phyloP scores from a whole-genome alignment of 2,888 invertebrate genomes.

The Microctonus aethiopoides region DNA sequence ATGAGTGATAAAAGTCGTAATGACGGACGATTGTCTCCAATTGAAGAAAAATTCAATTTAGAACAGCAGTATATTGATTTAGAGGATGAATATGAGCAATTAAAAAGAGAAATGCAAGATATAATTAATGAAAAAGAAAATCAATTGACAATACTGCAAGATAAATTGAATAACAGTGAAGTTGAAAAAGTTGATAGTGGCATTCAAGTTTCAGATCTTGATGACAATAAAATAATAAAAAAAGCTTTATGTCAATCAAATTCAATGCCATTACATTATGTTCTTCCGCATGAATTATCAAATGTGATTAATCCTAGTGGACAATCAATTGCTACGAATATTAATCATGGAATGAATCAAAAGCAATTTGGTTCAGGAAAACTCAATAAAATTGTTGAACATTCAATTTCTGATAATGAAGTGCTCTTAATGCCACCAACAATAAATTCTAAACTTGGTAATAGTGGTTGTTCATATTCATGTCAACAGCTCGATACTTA shows the following conservation, averaged over 20 bases:
- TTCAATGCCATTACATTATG: slow-evolving; percentile 5
- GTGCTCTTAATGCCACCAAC: slow-evolving; percentile 25
- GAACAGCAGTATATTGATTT: slow-evolving; percentile 78
- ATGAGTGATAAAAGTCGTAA: slow-evolving; percentile 65
- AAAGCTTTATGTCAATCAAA: slow-evolving; percentile 24
- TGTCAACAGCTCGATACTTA: slow-evolving; percentile 43
- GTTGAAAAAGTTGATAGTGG: slow-evolving; percentile 43
- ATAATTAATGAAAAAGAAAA: slow-evolving; percentile 71
- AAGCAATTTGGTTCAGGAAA: slow-evolving; percentile 34
- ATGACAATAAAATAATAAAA: slow-evolving; percentile 28
- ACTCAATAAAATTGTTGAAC: slow-evolving; percentile 39
- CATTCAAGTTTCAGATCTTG: slow-evolving; percentile 50
- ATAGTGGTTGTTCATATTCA: slow-evolving; percentile 29
- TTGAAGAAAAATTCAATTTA: slow-evolving; percentile 78
- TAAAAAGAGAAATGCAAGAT: slow-evolving; percentile 69
- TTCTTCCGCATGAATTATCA: slow-evolving; percentile 14
- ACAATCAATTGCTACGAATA: slow-evolving; percentile 30
- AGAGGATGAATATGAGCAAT: slow-evolving; percentile 76
- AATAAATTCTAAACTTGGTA: slow-evolving; percentile 27
- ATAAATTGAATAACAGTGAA: slow-evolving; percentile 44
- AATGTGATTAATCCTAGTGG: background rate
- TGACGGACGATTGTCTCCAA: slow-evolving; percentile 76
- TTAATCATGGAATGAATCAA: slow-evolving; percentile 24
- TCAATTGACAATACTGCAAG: slow-evolving; percentile 70
- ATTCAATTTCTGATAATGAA: slow-evolving; percentile 31